Percentiles rank a stretch among this genome's conserved stretches.
These are phyloP conservation scores for Pantherophis vulpinus DNA, from an alignment of 2,797 vertebrate genomes.

Conservation along the genomic window DNA sequence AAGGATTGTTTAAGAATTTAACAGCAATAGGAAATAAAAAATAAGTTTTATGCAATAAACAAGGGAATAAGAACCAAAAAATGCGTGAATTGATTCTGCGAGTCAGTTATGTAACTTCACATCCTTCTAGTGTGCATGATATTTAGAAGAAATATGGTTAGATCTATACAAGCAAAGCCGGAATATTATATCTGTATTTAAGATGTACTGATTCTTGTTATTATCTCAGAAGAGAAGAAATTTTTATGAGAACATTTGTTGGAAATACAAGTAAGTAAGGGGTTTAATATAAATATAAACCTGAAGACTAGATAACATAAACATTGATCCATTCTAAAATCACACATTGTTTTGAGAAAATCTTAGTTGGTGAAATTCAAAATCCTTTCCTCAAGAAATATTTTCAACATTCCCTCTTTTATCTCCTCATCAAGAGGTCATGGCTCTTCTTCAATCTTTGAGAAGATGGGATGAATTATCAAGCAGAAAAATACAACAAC, in stretches of 20 bases:
- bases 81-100: not conserved
- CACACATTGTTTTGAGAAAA: not conserved
- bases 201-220: not conserved
- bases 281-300: not conserved
- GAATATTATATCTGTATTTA: not conserved
- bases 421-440: not conserved
- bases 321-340: not conserved
- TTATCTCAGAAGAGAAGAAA: not conserved
- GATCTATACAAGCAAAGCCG: not conserved
- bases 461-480: not conserved
- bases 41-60: not conserved
- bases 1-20: not conserved
- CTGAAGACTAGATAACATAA: not conserved
- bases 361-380: too few relatives aligned
- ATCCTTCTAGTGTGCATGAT: not conserved
- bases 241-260: not conserved
- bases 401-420: not conserved
- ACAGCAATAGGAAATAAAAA: not conserved
- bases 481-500: not conserved
- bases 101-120: not conserved
- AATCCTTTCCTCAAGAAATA: not conserved
- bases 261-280: not conserved
- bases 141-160: not conserved
- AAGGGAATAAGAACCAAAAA: not conserved
- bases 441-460: not conserved